These are phyloP conservation scores for Eubasilissa regina DNA, from an alignment of 1,140 invertebrate species.

Conservation along the genomic window DNA sequence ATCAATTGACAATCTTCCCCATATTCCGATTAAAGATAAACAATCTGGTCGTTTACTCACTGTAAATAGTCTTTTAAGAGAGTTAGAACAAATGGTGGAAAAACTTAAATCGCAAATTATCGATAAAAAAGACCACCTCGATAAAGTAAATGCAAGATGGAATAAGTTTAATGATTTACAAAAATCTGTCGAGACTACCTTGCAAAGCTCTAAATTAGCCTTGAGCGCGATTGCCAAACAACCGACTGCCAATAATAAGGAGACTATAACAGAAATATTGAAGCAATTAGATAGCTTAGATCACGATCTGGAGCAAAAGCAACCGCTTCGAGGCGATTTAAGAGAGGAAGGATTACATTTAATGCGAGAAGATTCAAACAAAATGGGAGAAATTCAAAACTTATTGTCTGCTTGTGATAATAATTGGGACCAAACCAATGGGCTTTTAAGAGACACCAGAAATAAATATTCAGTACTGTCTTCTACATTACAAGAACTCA, in stretches of 20 bases:
- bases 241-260: constrained; percentile 75
- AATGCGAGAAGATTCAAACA: constrained; percentile 86
- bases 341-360: constrained; percentile 81
- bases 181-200: constrained; percentile 76
- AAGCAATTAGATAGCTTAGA: constrained; percentile 71
- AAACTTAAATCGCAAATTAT: constrained; percentile 77
- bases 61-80: constrained; percentile 78
- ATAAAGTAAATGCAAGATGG: constrained; percentile 80
- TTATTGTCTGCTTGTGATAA: constrained; percentile 82
- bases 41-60: constrained; percentile 79
- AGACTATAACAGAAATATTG: constrained; percentile 74
- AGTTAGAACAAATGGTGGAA: constrained; percentile 80
- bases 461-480: constrained; percentile 82
- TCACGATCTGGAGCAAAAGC: constrained; percentile 68
- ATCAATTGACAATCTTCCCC: constrained; percentile 79
- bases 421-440: constrained; percentile 85
- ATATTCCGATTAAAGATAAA: constrained; percentile 79
- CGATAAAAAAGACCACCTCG: constrained; percentile 77
- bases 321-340: constrained; percentile 68
- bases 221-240: constrained; percentile 73
- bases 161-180: constrained; percentile 80
- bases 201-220: constrained; percentile 74
- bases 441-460: constrained; percentile 81
- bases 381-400: constrained; percentile 85
- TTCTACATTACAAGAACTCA: constrained; percentile 82